Base-by-base conservation (phyloP, 1,140 invertebrate species). In the Mylabris phalerata region DNA sequence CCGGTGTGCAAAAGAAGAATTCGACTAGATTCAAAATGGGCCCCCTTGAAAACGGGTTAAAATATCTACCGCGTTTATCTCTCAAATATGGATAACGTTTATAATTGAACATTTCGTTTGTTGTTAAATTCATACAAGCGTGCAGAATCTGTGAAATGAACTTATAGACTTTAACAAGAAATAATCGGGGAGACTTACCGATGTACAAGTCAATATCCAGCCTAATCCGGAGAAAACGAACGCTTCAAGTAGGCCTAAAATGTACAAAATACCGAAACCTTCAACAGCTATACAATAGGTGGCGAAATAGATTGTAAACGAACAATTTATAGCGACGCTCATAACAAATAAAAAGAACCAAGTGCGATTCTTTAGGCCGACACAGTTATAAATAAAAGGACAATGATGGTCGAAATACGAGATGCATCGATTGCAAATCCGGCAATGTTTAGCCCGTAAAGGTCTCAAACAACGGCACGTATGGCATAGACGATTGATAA, bases 371-470 rank as follows among this genome's bases (percentile, higher is more conserved):
- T 84, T 80, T 13, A 92, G 74, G 2, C 90, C 90, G 7, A 97
- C 90, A 73, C 93, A 97, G 70, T 95, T 95, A 72, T 94, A 92
- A 62, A 97, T 93, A 69, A 94, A 96, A 0, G 92, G 92, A 71
- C 93, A 97, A 67, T 97, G 93, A 74, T 97, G 93, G 71, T 97
- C 93, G 66, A 95, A 95, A 70, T 93, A 90, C 1, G 86, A 85
- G 2, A 95, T 90, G 72, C 93, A 97, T 60, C 93, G 82, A 69
- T 94, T 93, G 73, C 93, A 96, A 45, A 92, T 85, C 43, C 91
- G 81, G 67, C 93, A 95, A 73, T 96, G 93, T 75, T 95, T 95
- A 1, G 92, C 91, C 62, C 92, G 79, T 3, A 93, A 70, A 0
- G 93, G 92, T 64, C 89, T 78, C 42, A 95, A 80, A 68, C 90